phyloP scores from a whole-genome alignment of 35 echinoderm and acorn worm genomes.

The Acanthaster planci region DNA sequence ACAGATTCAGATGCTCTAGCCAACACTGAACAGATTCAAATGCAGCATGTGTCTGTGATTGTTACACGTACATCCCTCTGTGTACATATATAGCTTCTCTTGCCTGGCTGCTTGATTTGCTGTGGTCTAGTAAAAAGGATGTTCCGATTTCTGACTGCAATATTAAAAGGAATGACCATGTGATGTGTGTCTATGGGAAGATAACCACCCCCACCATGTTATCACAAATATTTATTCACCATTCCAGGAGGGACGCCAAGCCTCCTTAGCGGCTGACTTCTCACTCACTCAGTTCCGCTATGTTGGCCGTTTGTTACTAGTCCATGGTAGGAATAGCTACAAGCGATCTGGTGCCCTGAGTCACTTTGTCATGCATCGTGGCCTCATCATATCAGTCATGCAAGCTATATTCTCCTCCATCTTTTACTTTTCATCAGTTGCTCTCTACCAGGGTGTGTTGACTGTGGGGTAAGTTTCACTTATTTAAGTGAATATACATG shows the following conservation, averaged over 20 bases:
- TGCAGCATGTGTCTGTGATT: too few relatives aligned
- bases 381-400: conserved; percentile 97
- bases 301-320: conserved; percentile 82
- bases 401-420: conserved; percentile 97
- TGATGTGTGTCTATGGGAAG: too few relatives aligned
- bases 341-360: conserved; percentile 92
- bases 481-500: too few relatives aligned
- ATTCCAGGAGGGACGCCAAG: conserved; percentile 92
- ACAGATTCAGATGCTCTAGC: too few relatives aligned
- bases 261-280: conserved; percentile 93
- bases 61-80: too few relatives aligned
- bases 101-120: too few relatives aligned
- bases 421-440: conserved; percentile 97
- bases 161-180: too few relatives aligned
- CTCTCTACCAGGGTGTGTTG: conserved; percentile 93
- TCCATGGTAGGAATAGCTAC: conserved; percentile 97
- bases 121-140: too few relatives aligned
- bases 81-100: too few relatives aligned
- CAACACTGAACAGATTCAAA: too few relatives aligned
- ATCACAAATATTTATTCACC: neutral
- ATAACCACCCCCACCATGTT: too few relatives aligned
- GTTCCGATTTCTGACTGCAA: too few relatives aligned
- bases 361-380: conserved; percentile 99
- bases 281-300: conserved; percentile 94
- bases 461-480: conserved; percentile 88